Evolutionary conservation across 1,140 invertebrate genomes (phyloP), one percentile per base, ranked within the genome.

Genomic region (Ostrea denselamellosa): DNA sequence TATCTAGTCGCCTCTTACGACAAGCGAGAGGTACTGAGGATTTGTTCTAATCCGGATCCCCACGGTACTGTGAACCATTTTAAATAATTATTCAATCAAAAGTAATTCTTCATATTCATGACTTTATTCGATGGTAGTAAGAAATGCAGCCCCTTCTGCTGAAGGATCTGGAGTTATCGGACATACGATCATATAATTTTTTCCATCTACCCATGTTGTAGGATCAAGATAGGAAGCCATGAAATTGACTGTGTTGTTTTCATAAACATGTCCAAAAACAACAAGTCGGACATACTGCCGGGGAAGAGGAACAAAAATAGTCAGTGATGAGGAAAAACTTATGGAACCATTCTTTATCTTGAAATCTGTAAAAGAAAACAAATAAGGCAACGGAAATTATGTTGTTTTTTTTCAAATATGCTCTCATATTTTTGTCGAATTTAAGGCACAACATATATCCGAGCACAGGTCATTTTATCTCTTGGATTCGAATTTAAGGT

Each of bases 201-300:
- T 28, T 14, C 9, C 22, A 14, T 77, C 68, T 77, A 28, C 68
- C 68, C 22, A 77, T 28, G 68, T 77, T 1, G 28, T 4, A 8
- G 68, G 7, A 34, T 77, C 68, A 8, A 77, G 28, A 19, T 53
- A 44, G n/a, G 19, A 22, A 14, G 82, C 19, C 19, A 25, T 17
- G 25, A 83, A 83, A 14, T 44, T 53, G 3, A 25, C 82, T 19
- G 82, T 83, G 82, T 83, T 83, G 44, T 83, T 83, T 19, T 44
- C 44, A 83, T 83, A 19, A 53, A 83, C 51, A n/a, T 56, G 12
- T 53, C 52, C 82, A 83, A 83, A 51, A 7, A 44, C 52, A 9
- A 83, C 19, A 3, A 83, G 44, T 83, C 53, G 82, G 14, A n/a
- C 53, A 56, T 53, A 83, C 8, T 51, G 52, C 44, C 51, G 10